Evolutionary conservation across 2,113 vertebrate genomes (phyloP).

Genomic region (Orycteropus afer): DNA sequence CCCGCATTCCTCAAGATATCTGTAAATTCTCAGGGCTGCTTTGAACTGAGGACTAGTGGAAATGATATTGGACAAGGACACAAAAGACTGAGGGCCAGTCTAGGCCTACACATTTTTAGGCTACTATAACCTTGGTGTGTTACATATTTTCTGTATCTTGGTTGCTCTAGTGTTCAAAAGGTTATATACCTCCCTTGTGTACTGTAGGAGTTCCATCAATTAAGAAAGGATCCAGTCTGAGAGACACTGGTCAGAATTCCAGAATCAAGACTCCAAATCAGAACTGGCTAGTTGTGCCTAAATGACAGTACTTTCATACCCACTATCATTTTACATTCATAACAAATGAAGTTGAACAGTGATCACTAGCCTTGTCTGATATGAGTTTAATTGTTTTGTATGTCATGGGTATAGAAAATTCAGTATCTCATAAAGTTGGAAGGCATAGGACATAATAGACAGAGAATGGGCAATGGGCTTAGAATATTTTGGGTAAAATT

Average conservation of each 20-base stretch:
- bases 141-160: background rate
- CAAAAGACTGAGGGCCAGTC: background rate
- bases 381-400: slow-evolving; percentile 2
- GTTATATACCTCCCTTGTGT: background rate
- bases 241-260: background rate
- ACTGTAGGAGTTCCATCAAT: background rate
- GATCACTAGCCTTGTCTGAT: background rate
- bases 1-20: background rate
- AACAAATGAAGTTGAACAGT: background rate
- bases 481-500: background rate
- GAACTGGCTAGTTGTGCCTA: background rate
- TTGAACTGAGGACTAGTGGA: background rate
- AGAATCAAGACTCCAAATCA: background rate
- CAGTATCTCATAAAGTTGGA: background rate
- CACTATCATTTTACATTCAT: background rate
- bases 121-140: background rate
- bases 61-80: background rate
- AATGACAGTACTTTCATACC: background rate
- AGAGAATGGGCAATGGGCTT: background rate
- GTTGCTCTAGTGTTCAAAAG: background rate
- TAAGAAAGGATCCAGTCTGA: background rate
- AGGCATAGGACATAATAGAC: background rate
- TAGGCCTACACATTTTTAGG: background rate
- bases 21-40: background rate
- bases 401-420: background rate